phyloP scores from a whole-genome alignment of 2,797 vertebrate species.

The Valencia hispanica region DNA sequence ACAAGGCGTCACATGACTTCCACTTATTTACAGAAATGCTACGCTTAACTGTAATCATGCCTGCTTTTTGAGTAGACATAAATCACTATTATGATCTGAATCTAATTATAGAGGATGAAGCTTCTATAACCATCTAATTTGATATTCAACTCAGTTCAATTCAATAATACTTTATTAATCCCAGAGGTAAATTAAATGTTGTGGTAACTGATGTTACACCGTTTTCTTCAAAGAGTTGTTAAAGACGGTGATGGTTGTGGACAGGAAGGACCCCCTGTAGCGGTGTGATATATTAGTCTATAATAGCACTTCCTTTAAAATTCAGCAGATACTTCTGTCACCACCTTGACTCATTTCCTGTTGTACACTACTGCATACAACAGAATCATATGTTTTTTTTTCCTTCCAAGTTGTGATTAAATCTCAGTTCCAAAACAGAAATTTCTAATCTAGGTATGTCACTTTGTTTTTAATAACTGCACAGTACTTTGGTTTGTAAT shows the following conservation, averaged over 20 bases:
- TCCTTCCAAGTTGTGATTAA: neutral
- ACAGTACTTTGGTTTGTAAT: no score
- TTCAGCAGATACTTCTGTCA: neutral
- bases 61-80: neutral
- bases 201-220: no score
- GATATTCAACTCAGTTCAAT: no score
- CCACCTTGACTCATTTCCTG: neutral
- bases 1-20: neutral
- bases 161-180: no score
- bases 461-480: no score
- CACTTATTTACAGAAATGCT: neutral
- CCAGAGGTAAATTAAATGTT: no score
- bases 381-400: neutral
- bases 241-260: no score
- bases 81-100: neutral
- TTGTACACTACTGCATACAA: neutral
- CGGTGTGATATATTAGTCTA: neutral
- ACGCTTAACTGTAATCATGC: neutral
- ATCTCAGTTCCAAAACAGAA: slow-evolving; percentile 23
- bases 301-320: neutral
- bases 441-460: no score
- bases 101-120: neutral
- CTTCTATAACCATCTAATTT: no score
- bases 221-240: no score
- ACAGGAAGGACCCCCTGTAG: no score